Conservation (phyloP, 2,888 invertebrate genomes). For the Heliconius hortense region DNA sequence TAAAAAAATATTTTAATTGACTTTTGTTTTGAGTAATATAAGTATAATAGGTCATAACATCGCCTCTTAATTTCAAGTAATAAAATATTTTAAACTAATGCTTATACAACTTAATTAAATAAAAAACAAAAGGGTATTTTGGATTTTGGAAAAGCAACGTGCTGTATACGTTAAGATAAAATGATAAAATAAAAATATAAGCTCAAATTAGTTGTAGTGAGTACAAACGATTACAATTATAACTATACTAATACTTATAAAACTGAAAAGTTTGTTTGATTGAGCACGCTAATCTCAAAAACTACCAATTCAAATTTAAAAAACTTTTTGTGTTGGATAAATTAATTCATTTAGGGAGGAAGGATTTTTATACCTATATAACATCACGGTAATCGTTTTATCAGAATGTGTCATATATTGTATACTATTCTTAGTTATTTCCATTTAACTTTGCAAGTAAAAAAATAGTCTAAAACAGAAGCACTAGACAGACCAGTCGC, state of each 20-base stretch:
- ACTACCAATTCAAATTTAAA: too few relatives aligned
- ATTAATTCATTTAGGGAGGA: too few relatives aligned
- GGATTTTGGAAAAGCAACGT: not conserved
- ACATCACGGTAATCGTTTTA: not conserved
- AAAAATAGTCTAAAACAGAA: too few relatives aligned
- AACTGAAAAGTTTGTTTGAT: not conserved
- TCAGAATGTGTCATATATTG: not conserved
- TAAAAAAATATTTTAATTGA: conserved; percentile 18
- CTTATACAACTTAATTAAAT: not conserved
- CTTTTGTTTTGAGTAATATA: conserved; percentile 16
- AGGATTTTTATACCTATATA: too few relatives aligned
- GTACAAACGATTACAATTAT: not conserved
- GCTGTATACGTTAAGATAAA: too few relatives aligned
- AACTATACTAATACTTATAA: not conserved
- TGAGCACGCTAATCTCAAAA: not conserved
- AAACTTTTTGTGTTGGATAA: too few relatives aligned
- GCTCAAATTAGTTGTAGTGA: not conserved
- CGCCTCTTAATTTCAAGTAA: not conserved
- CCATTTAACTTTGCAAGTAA: not conserved
- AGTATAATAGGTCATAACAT: conserved; percentile 11
- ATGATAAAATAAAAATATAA: too few relatives aligned
- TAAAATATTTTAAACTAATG: not conserved
- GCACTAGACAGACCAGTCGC: too few relatives aligned
- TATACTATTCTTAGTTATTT: not conserved
- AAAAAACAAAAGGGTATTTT: not conserved